phyloP scores from a whole-genome alignment of 2,797 vertebrate species.

The Poliocrania exsul region DNA sequence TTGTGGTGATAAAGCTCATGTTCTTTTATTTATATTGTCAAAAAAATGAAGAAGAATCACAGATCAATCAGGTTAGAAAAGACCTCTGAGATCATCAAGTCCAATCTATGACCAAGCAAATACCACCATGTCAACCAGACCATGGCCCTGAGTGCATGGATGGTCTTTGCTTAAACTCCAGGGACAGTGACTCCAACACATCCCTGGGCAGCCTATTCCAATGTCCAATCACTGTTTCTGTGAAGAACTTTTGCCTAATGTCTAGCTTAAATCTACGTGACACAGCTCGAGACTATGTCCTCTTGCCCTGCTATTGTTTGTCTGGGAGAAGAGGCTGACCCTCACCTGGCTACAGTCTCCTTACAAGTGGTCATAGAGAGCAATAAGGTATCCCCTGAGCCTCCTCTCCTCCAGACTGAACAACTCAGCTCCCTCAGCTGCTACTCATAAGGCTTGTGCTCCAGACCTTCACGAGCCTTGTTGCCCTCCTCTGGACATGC shows the following conservation, averaged over 20 bases:
- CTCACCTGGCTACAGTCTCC: not conserved
- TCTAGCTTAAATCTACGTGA: not conserved
- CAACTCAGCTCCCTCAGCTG: not conserved
- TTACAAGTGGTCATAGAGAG: no score
- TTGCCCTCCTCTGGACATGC: not conserved
- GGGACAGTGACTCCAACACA: not conserved
- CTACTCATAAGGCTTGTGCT: not conserved
- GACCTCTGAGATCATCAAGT: not conserved
- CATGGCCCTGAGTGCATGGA: not conserved
- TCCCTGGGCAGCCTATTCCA: not conserved
- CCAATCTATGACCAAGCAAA: not conserved
- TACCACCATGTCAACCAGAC: not conserved
- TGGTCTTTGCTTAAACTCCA: not conserved
- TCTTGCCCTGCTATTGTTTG: not conserved
- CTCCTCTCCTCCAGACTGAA: not conserved
- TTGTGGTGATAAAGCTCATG: not conserved
- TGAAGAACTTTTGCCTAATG: not conserved
- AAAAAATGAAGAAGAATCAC: not conserved
- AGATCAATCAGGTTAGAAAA: not conserved
- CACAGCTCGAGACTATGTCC: not conserved
- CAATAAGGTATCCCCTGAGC: not conserved
- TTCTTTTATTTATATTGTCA: not conserved
- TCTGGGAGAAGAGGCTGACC: not conserved
- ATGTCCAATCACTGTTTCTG: not conserved
- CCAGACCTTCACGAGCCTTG: not conserved